These are phyloP conservation scores for Anguilla anguilla DNA, from an alignment of 2,797 vertebrate genomes.

Conservation along the genomic window DNA sequence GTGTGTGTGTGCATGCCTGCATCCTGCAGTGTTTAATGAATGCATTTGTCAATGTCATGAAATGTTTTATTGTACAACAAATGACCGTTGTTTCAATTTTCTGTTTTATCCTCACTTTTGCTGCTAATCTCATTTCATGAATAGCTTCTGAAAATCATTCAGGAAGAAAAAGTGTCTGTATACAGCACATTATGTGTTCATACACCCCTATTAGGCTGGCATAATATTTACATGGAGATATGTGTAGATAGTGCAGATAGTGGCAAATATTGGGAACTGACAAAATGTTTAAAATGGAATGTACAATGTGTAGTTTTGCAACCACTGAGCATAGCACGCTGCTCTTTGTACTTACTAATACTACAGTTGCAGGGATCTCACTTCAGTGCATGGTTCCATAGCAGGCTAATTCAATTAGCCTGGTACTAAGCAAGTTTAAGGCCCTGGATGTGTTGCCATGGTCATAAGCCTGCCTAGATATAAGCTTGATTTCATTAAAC, in stretches of 20 bases:
- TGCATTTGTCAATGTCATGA: too few species aligned
- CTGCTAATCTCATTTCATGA: too few species aligned
- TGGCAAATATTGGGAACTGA: background rate
- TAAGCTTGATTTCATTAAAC: constrained; percentile 1
- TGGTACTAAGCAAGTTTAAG: background rate
- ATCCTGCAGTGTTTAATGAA: too few species aligned
- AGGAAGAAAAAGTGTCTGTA: too few species aligned
- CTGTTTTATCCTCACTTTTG: too few species aligned
- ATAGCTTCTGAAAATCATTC: too few species aligned
- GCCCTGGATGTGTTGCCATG: background rate
- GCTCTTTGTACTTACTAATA: background rate
- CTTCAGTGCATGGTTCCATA: background rate
- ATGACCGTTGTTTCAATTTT: too few species aligned
- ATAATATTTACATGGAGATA: too few species aligned
- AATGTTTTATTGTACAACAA: too few species aligned
- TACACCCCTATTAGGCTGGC: too few species aligned
- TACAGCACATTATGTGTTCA: too few species aligned
- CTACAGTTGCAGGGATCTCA: background rate
- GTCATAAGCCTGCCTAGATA: background rate
- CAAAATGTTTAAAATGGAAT: background rate
- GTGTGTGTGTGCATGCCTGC: too few species aligned
- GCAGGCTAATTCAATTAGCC: background rate
- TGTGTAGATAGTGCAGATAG: background rate
- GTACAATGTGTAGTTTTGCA: background rate
- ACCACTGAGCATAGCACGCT: background rate